These are phyloP conservation scores for Hylomyscus alleni DNA, from an alignment of 2,797 vertebrate species.

Conservation along the genomic window DNA sequence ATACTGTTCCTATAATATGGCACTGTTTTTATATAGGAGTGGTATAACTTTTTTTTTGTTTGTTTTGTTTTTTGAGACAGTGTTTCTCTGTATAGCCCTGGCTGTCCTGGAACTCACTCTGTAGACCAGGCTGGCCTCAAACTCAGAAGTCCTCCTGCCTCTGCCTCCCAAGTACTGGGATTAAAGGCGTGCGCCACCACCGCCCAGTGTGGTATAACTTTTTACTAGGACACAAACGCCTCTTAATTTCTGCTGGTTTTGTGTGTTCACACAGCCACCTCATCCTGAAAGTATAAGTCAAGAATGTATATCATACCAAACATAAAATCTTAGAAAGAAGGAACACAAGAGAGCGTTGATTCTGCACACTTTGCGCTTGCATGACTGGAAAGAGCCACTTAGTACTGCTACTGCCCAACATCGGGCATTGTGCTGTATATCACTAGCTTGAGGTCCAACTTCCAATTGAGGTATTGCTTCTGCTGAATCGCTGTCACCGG, in stretches of 20 bases:
- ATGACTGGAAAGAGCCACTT: not conserved
- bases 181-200: too few species aligned
- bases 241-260: not conserved
- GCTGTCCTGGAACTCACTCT: too few species aligned
- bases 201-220: not conserved
- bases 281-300: not conserved
- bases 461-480: not conserved
- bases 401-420: too few species aligned
- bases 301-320: not conserved
- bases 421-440: too few species aligned
- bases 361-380: too few species aligned
- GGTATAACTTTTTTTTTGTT: not conserved
- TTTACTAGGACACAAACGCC: not conserved
- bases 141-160: too few species aligned
- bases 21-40: not conserved
- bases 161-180: too few species aligned
- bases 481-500: not conserved
- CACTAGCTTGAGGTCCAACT: not conserved
- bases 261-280: not conserved
- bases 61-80: too few species aligned
- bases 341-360: too few species aligned
- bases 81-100: too few species aligned
- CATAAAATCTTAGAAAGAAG: not conserved
- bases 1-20: accelerated
- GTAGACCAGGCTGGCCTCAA: too few species aligned